Percentiles rank a stretch among this genome's conserved stretches.
phyloP scores from a whole-genome alignment of 2,797 vertebrate species.

The Danio kyathit region DNA sequence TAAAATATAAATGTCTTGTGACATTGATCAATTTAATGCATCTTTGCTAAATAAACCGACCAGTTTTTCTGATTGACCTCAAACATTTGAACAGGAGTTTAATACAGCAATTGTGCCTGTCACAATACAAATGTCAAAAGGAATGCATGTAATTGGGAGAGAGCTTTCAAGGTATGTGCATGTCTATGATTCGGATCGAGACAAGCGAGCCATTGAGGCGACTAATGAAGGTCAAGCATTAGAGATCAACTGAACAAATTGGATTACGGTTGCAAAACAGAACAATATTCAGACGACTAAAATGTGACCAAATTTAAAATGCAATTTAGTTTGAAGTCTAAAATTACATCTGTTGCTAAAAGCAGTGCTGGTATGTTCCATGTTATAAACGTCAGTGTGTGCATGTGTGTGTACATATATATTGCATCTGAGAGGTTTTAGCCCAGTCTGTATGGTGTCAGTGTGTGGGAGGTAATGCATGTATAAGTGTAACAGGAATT shows the following conservation, averaged over 20 bases:
- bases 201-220: conserved; percentile 22
- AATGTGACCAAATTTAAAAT: conserved; percentile 17
- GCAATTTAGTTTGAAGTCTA: conserved; percentile 12
- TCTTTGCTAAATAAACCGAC: neutral
- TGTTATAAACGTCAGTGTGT: neutral
- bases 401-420: conserved; percentile 10
- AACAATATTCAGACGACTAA: neutral
- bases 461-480: neutral
- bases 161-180: conserved; percentile 4
- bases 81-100: neutral
- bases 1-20: neutral
- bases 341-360: conserved; percentile 1
- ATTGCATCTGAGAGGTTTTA: conserved; percentile 12
- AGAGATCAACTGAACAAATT: conserved; percentile 12
- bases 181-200: neutral
- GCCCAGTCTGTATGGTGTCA: conserved; percentile 5
- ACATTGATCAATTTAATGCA: neutral
- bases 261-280: neutral
- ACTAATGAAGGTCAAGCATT: conserved; percentile 10
- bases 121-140: neutral
- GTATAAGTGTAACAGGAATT: conserved; percentile 18
- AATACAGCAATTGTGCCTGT: neutral
- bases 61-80: neutral
- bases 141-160: neutral
- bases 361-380: neutral